Base-by-base conservation (phyloP, 2,888 invertebrate genomes). In the Andrena praecox region DNA sequence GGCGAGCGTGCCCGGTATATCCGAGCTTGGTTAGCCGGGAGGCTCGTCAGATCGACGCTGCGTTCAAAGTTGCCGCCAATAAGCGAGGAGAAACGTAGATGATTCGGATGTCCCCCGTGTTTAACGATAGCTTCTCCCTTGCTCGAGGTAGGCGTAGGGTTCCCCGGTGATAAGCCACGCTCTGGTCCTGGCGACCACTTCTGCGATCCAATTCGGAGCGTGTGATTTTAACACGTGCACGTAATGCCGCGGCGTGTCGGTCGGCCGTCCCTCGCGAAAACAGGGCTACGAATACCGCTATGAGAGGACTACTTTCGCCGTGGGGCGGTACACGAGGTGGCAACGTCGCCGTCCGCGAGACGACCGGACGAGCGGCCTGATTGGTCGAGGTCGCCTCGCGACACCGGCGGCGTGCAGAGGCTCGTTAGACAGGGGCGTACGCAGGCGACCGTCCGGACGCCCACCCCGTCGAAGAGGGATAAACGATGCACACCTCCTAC, bases 291-390 rank as follows among this genome's bases (percentile, higher is more conserved):
- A 86, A 86, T 87, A 82, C 78, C 69, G 82, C 75, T 60, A 62
- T 63, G 79, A 79, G 77, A 77, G 71, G 82, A 79, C 87, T 80
- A 77, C 79, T 86, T 82, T 75, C 79, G 78, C 84, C 76, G 79
- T 88, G 88, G 90, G 90, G 88, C 89, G 88, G 90, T 89, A 90
- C 91, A 92, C 94, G 93, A 94, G 93, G 94, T 93, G 93, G 94
- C 92, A 94, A 92, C 91, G 91, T 91, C 91, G 92, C 92, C 91
- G 94, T 94, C 93, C 68, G 77, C 52, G 54, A 78, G 70, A 60
- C 54, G 68, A 77, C 70, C 85, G 62, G 75, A 82, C 78, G 72
- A 62, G 73, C 35, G 54, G 59, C 50, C 72, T 56, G 85, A 90
- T 91, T 91, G 90, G 90, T 74, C 42, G 82, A 6, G n/a, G 3